These are phyloP conservation scores for Thunnus maccoyii DNA, from an alignment of 2,113 vertebrate genomes.

Conservation along the genomic window DNA sequence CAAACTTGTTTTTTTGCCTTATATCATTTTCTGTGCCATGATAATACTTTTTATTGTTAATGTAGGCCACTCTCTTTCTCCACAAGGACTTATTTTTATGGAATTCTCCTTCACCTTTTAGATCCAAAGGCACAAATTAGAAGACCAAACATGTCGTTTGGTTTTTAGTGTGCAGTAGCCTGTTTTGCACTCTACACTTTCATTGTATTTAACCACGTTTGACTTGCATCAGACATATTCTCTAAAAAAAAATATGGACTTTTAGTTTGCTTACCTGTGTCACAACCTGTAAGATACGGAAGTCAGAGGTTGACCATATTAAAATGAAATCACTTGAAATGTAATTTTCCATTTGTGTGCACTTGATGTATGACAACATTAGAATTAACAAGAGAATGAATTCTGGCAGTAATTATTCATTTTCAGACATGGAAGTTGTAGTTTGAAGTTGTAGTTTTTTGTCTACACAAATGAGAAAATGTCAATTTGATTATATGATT, in stretches of 20 bases:
- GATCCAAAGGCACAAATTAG: slow-evolving; percentile 12
- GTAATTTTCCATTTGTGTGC: not conserved
- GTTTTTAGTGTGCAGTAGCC: slow-evolving; percentile 3
- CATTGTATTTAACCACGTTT: not conserved
- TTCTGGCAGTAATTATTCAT: not conserved
- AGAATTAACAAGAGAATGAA: not conserved
- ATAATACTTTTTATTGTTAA: slow-evolving; percentile 23
- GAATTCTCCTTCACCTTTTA: slow-evolving; percentile 8
- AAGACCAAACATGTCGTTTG: not conserved
- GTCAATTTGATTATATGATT: not conserved
- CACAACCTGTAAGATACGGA: not conserved
- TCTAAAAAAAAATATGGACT: not conserved
- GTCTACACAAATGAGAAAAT: not conserved
- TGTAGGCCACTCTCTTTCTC: not conserved
- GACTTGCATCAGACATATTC: not conserved
- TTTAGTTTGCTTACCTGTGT: not conserved
- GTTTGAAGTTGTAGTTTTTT: not conserved
- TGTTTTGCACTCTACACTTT: slow-evolving; percentile 21
- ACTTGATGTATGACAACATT: not conserved
- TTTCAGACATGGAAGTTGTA: not conserved
- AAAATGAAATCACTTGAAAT: not conserved
- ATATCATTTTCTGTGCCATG: slow-evolving; percentile 32
- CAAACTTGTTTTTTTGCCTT: slow-evolving; percentile 12
- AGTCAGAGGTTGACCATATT: not conserved
- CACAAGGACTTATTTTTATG: not conserved